Conservation (phyloP, 2,797 vertebrate genomes). For the Megalops cyprinoides region DNA sequence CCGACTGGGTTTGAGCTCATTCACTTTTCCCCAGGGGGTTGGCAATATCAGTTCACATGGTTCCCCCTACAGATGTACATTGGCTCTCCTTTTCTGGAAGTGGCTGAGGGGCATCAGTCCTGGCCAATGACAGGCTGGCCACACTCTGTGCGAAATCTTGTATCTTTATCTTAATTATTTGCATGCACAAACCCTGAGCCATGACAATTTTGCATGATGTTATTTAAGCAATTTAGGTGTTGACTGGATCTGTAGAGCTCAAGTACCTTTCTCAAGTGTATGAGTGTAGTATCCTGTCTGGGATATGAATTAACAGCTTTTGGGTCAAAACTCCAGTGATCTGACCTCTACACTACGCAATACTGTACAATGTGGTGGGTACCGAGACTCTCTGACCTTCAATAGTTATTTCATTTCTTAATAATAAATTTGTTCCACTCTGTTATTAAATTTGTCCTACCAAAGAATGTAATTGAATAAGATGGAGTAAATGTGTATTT, state of each 20-base stretch:
- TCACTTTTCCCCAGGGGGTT: conserved; percentile 13
- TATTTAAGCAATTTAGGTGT: too few relatives aligned
- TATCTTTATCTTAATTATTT: neutral
- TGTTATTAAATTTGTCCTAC: neutral
- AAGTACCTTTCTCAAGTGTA: too few relatives aligned
- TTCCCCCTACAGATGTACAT: neutral
- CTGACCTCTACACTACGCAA: too few relatives aligned
- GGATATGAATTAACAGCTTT: neutral
- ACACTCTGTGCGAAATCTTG: neutral
- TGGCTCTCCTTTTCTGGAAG: neutral
- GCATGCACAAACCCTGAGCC: neutral
- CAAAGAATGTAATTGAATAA: neutral
- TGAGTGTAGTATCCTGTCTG: too few relatives aligned
- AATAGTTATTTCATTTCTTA: neutral
- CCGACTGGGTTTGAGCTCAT: neutral
- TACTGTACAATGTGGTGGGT: too few relatives aligned
- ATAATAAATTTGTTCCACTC: neutral
- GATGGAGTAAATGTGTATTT: neutral
- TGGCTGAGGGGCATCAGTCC: neutral
- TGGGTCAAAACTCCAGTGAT: neutral
- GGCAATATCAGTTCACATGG: neutral
- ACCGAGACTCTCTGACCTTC: neutral
- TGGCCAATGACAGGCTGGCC: neutral
- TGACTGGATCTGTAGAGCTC: too few relatives aligned
- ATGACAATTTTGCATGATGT: neutral